phyloP scores from a whole-genome alignment of 2,797 vertebrate species.

The Pangasius mekongensis region DNA sequence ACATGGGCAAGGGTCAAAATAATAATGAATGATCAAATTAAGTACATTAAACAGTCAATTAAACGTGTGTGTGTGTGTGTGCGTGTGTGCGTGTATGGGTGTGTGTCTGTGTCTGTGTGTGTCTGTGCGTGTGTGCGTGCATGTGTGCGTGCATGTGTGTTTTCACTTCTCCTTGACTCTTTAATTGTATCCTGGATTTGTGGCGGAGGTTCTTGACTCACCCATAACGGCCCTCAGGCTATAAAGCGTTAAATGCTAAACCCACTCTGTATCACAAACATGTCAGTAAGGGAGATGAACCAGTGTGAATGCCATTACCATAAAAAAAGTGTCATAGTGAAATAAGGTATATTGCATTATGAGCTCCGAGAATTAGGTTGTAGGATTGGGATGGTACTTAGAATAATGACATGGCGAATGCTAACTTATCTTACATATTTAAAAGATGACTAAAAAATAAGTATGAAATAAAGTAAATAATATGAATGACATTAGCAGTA shows the following conservation, averaged over 20 bases:
- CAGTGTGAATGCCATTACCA: neutral
- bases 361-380: neutral
- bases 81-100: too few relatives aligned
- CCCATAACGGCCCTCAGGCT: conserved; percentile 50
- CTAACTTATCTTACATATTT: neutral
- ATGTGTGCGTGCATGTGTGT: neutral
- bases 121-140: neutral
- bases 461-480: neutral
- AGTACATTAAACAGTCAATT: neutral
- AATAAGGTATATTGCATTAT: neutral
- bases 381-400: neutral
- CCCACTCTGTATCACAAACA: neutral
- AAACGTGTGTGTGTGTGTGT: neutral
- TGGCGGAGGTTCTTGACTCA: conserved; percentile 54
- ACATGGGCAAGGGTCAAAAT: neutral
- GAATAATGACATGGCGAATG: neutral
- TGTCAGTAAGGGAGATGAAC: neutral
- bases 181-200: conserved; percentile 56
- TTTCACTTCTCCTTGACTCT: neutral
- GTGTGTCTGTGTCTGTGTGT: too few relatives aligned
- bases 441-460: neutral
- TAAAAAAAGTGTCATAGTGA: neutral
- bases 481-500: neutral
- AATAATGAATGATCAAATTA: neutral
- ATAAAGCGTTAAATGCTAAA: conserved; percentile 24